Base-by-base conservation (phyloP, 2,113 vertebrate genomes). In the Hylia prasina region DNA sequence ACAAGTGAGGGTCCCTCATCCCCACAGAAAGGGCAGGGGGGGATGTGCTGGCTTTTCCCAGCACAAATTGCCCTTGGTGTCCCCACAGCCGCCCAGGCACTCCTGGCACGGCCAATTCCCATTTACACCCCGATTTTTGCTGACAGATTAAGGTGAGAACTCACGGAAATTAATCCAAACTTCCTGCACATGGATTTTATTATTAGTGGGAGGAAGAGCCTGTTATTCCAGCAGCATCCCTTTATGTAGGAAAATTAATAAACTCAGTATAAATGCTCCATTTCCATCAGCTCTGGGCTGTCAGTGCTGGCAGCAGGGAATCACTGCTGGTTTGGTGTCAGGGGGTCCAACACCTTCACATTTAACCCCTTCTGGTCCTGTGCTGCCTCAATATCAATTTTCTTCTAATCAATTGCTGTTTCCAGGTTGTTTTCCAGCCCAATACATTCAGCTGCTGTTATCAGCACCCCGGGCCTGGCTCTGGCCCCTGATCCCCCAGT, bases 81-180 rank as follows among this genome's bases (percentile, higher is more conserved):
- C 3, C 68, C 44, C 3, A 51, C 19, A 61, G 25, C 22, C 8
- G 27, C 61, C 42, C 0, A 1, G 5, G 2, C 4, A 39, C 37
- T n/a, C 48, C 0, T 2, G 44, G 27, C 71, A 44, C 39, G 4
- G 44, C 44, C 22, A 11, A 15, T 40, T 81, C 11, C 58, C 42
- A 7, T 5, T 33, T 18, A 24, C 40, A 23, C 25, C 9, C 65
- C 1, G 12, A 40, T 50, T 69, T 50, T 60, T 48, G 47, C 72
- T 53, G 69, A 42, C 82, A 87, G 42, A 24, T 77, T 11, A 14
- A 73, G 76, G 73, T 79, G 40, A 2, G 5, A 40, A 61, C 35
- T 17, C 79, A 50, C 63, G 86, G 50, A 69, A 88, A 73, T 61
- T 35, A 72, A 80, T 82, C 69, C 53, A 53, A 82, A 79, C 33